These are phyloP conservation scores for Pecten maximus DNA, from an alignment of 2,888 invertebrate genomes.

Conservation along the genomic window DNA sequence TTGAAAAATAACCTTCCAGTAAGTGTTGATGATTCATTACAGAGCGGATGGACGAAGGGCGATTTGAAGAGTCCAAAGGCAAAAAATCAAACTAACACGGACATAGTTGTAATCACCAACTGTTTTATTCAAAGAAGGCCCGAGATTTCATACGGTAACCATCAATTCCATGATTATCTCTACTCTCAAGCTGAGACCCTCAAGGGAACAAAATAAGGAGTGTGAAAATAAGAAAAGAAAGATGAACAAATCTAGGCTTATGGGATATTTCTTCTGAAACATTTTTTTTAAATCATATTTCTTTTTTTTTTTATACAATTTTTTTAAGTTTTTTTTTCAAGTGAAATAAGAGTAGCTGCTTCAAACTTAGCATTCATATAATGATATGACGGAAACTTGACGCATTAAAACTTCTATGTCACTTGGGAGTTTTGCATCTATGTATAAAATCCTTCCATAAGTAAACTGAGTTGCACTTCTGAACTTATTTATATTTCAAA, in stretches of 20 bases:
- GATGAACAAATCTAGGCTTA: background rate
- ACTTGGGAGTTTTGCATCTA: constrained; percentile 22
- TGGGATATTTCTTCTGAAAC: constrained; percentile 24
- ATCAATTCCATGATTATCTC: constrained; percentile 26
- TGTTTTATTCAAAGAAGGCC: constrained; percentile 3
- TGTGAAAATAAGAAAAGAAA: constrained; percentile 26
- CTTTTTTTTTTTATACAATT: background rate
- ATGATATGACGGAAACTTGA: background rate
- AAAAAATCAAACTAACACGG: background rate
- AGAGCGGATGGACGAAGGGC: no score
- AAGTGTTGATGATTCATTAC: no score
- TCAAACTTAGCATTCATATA: constrained; percentile 30
- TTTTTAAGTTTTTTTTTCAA: background rate
- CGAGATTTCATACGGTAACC: constrained; percentile 6
- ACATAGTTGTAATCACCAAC: background rate
- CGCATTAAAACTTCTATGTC: constrained; percentile 12
- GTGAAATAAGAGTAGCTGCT: constrained; percentile 23
- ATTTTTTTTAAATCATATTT: constrained; percentile 27
- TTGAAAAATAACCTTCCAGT: no score
- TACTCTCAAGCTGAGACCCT: constrained; percentile 26
- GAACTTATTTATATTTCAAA: background rate
- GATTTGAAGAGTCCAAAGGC: background rate
- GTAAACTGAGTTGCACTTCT: background rate
- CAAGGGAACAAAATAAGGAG: constrained; percentile 33
- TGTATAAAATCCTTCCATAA: background rate